Evolutionary conservation across 2,888 invertebrate species (phyloP).

Genomic region (Drosophila demipolita): DNA sequence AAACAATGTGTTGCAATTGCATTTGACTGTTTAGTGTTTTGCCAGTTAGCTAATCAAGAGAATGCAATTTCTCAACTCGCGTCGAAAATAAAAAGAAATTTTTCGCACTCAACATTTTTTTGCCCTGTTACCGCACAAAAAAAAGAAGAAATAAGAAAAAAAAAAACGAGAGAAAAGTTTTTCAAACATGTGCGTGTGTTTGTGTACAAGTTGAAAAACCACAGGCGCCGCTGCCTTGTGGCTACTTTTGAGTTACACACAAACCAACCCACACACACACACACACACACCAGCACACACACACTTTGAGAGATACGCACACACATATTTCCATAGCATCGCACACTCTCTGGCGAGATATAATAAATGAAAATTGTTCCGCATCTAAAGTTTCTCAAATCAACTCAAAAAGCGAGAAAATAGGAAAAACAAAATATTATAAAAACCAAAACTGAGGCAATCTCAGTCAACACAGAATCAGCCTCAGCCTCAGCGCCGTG

Average conservation of each 20-base stretch:
- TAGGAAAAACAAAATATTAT: constrained; percentile 7
- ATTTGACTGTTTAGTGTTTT: constrained; percentile 24
- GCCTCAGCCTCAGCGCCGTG: constrained; percentile 54
- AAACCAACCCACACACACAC: constrained; percentile 11
- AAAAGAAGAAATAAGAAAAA: constrained; percentile 21
- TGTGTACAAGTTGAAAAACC: constrained; percentile 53
- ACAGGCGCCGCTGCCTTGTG: constrained; percentile 56
- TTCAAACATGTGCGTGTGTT: constrained; percentile 25
- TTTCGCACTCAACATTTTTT: constrained; percentile 53
- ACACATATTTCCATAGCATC: constrained; percentile 72
- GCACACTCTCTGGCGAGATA: constrained; percentile 70
- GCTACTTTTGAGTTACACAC: constrained; percentile 35
- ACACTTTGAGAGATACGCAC: constrained; percentile 21
- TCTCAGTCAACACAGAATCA: constrained; percentile 37
- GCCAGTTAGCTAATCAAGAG: constrained; percentile 61
- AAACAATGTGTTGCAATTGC: constrained; percentile 40
- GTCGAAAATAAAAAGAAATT: constrained; percentile 39
- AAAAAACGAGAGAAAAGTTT: constrained; percentile 38
- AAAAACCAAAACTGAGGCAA: constrained; percentile 18
- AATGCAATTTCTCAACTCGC: constrained; percentile 32
- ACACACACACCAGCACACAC: constrained; percentile 5
- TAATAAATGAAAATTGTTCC: constrained; percentile 66
- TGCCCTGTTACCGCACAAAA: constrained; percentile 58
- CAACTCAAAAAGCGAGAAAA: constrained; percentile 44
- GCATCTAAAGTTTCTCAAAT: constrained; percentile 78